Evolutionary conservation across 2,888 invertebrate genomes (phyloP).

Genomic region (Carterocephalus palaemon): DNA sequence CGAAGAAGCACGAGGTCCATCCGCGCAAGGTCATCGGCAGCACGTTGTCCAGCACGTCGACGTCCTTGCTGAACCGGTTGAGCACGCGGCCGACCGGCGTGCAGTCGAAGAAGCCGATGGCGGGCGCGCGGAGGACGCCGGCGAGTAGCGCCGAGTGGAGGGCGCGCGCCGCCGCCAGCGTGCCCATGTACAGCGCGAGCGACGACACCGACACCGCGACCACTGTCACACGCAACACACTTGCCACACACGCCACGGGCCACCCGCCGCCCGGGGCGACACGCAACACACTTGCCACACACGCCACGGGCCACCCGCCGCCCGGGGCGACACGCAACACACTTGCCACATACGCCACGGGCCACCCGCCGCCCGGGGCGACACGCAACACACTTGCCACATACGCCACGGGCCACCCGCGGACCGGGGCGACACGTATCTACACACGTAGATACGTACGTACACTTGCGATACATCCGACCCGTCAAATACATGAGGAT

Average conservation of each 20-base stretch:
- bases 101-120: slow-evolving; percentile 87
- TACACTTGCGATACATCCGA: background rate
- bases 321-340: no score
- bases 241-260: no score
- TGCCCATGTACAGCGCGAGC: slow-evolving; percentile 83
- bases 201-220: slow-evolving; percentile 82
- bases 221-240: slow-evolving; percentile 66
- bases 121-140: slow-evolving; percentile 83
- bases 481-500: no score
- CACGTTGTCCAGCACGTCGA: slow-evolving; percentile 84
- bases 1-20: slow-evolving; percentile 83
- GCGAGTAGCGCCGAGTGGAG: slow-evolving; percentile 82
- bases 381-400: slow-evolving; percentile 22
- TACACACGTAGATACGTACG: slow-evolving; percentile 6
- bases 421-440: no score
- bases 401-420: no score
- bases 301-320: no score
- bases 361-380: no score
- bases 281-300: no score
- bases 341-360: no score
- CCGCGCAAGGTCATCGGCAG: slow-evolving; percentile 85
- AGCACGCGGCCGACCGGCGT: slow-evolving; percentile 88
- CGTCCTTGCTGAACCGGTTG: slow-evolving; percentile 87
- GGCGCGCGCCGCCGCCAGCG: slow-evolving; percentile 80
- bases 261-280: no score